Evolutionary conservation across 2,797 vertebrate genomes (phyloP).

Genomic region (Dendrocincla fuliginosa): DNA sequence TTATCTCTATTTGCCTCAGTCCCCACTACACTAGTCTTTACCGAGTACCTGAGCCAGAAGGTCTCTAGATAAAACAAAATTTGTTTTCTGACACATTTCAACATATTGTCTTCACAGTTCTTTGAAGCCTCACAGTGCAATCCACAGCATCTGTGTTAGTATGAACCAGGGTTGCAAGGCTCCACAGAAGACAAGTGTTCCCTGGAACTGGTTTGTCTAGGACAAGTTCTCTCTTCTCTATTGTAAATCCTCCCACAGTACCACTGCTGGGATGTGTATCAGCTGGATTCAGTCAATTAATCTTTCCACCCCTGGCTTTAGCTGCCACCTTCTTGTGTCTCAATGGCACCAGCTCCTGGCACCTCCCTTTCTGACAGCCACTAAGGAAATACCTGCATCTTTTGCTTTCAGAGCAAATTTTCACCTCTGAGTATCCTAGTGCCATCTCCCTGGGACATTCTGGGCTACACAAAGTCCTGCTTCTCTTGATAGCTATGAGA

Average conservation of each 20-base stretch:
- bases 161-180: not conserved
- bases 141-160: not conserved
- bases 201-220: not conserved
- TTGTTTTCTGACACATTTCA: not conserved
- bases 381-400: not conserved
- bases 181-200: not conserved
- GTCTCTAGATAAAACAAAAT: not conserved
- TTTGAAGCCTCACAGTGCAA: not conserved
- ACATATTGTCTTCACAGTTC: not conserved
- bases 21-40: not conserved
- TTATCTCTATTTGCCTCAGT: not conserved
- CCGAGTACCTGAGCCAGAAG: not conserved
- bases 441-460: accelerated
- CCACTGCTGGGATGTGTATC: not conserved
- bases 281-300: not conserved
- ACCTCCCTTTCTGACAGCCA: not conserved
- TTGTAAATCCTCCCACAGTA: not conserved
- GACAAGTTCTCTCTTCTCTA: not conserved
- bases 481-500: not conserved
- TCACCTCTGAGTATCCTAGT: not conserved
- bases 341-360: not conserved
- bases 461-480: not conserved
- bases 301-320: not conserved
- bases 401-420: not conserved
- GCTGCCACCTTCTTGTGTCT: not conserved